Percentiles rank a stretch among this genome's conserved stretches.
Evolutionary conservation across 2,888 invertebrate genomes (phyloP).

Genomic region (Lycia hirtaria): DNA sequence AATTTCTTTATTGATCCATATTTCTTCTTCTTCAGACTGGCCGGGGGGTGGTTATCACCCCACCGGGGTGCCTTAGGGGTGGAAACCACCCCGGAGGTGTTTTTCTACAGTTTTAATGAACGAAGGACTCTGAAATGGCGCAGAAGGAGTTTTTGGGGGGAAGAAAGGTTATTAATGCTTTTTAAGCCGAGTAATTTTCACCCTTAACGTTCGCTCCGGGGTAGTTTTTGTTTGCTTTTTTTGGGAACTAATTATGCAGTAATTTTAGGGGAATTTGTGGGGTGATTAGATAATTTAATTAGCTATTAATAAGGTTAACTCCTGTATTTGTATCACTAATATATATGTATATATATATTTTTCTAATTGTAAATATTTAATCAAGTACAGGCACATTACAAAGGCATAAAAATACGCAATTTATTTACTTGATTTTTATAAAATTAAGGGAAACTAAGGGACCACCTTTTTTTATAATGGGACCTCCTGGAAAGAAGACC

Average conservation of each 20-base stretch:
- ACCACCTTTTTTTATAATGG: too few species aligned
- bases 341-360: too few species aligned
- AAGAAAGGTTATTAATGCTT: slow-evolving; percentile 81
- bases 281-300: not conserved
- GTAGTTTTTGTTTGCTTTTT: slow-evolving; percentile 57
- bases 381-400: too few species aligned
- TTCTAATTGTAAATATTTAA: too few species aligned
- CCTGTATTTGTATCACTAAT: too few species aligned
- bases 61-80: slow-evolving; percentile 21
- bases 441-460: too few species aligned
- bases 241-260: slow-evolving; percentile 15
- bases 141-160: slow-evolving; percentile 66
- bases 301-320: not conserved
- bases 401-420: too few species aligned
- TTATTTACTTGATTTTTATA: too few species aligned
- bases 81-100: slow-evolving; percentile 64
- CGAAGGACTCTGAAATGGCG: slow-evolving; percentile 65
- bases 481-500: too few species aligned
- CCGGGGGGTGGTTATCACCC: slow-evolving; percentile 52
- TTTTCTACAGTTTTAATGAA: slow-evolving; percentile 85
- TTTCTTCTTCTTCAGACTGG: slow-evolving; percentile 85
- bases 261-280: slow-evolving; percentile 8
- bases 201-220: slow-evolving; percentile 62
- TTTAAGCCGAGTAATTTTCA: slow-evolving; percentile 77
- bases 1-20: slow-evolving; percentile 86